A percentile compares a stretch with the other conserved stretches of the same genome.
phyloP scores from a whole-genome alignment of 2,113 vertebrate species.

The Aleadryas rufinucha region DNA sequence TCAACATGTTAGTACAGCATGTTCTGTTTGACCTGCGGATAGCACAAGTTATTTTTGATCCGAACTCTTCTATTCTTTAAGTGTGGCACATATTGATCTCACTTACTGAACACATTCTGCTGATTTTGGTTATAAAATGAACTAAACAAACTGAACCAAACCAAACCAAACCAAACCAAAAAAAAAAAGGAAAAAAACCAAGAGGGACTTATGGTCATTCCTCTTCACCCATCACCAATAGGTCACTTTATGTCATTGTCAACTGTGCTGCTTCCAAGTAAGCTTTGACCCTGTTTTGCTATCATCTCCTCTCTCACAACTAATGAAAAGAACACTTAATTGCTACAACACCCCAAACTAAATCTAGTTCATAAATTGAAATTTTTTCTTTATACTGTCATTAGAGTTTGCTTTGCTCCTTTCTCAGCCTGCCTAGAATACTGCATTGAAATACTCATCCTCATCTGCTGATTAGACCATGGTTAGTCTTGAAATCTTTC shows the following conservation, averaged over 20 bases:
- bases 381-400: not conserved
- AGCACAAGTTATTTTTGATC: not conserved
- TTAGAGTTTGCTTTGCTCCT: not conserved
- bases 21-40: not conserved
- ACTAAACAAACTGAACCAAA: no score
- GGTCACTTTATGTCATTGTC: not conserved
- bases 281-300: not conserved
- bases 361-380: not conserved
- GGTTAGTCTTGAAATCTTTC: not conserved
- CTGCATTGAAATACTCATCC: not conserved
- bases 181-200: fast-evolving
- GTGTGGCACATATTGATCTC: not conserved
- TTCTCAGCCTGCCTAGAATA: not conserved
- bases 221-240: not conserved
- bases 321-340: not conserved
- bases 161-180: no score
- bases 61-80: not conserved
- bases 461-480: not conserved
- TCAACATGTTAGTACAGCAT: not conserved
- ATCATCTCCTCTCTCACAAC: not conserved
- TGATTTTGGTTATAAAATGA: not conserved
- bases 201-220: not conserved
- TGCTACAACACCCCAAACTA: not conserved
- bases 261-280: not conserved
- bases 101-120: not conserved